Base-by-base conservation (phyloP, 2,113 vertebrate species). In the Anguilla japonica region DNA sequence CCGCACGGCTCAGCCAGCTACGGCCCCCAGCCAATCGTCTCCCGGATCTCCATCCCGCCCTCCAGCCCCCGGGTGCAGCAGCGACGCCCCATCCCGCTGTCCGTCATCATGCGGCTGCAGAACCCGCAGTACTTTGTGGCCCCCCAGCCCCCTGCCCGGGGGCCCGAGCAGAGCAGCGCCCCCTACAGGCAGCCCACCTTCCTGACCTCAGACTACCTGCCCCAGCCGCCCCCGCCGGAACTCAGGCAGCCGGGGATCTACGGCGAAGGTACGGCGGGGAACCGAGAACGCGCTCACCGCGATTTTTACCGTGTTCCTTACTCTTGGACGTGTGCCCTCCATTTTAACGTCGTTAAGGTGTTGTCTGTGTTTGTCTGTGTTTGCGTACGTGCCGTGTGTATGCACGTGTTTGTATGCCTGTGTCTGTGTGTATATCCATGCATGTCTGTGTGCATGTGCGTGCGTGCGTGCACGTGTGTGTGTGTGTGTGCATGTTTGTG, bases 71-170 rank as follows among this genome's bases (percentile, higher is more conserved):
- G 89, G 87, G 41, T 88, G 1, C 94, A 89, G 8, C 90, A 91
- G 3, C 95, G 91, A 83, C 94, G 91, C 41, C 96, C 96, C 18
- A 95, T 97, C 83, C 97, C 97, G 0, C 96, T 98, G 67, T 98
- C 97, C 15, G 95, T 98, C 93, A 97, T 98, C 87, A 96, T 98
- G 94, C 96, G 96, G 81, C 94, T 97, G 56, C 97, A 98, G 88
- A 97, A 97, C 6, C 97, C 97, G 0, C 78, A 90, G 5, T 95
- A 92, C 89, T 83, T 34, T 83, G 16, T 82, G 7, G 0, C 88
- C 80, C 57, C 0, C n/a, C 8, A 3, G 39, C 16, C 46, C 0
- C 22, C 86, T 88, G 22, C 88, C 91, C 26, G 84, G 46, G 22
- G 41, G 34, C 22, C 29, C 84, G 39, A 71, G 87, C 46, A 13